Base-by-base conservation (phyloP, 2,888 invertebrate genomes). In the Parnassius glacialis region DNA sequence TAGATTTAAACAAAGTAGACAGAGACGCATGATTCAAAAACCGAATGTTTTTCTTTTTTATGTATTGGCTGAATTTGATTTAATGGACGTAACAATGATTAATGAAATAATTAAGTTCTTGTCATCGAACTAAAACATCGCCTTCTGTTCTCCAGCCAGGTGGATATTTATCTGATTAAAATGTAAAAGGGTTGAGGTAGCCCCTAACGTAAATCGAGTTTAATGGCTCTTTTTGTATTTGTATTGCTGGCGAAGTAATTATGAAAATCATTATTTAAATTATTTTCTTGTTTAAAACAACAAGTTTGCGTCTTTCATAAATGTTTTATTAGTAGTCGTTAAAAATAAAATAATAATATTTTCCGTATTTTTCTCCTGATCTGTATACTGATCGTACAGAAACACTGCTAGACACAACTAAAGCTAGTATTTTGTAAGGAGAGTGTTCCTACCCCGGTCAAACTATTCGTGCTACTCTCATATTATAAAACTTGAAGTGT, bases 91-190 rank as follows among this genome's bases (percentile, higher is more conserved):
- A 79, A 78, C 88, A 85, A 84, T 89, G 89, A 90, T 90, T 90
- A 89, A 90, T 90, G 85, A 84, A 82, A 79, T 83, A 84, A 87
- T 89, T 87, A 85, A 84, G 79, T 79, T 78, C 83, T 75, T 86
- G 88, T 90, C 90, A 90, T 88, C 87, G 84, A 72, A 73, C 52
- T 51, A 56, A 60, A 50, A 45, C 41, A 61, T 78, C 71, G 69
- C 73, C 80, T 78, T 74, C 81, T 79, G 79, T 73, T 68, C 66
- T 72, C 73, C 73, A 68, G 73, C 90, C 90, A 90, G 90, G 88
- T 88, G 89, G 75, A 68, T 64, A 73, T 80, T 86, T 90, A 91
- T 90, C 90, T 85, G 90, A 90, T 91, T 78, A 80, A 79, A 70
- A 70, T 69, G 71, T 83, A 74, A 85, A 90, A 85, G 88, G 90